Evolutionary conservation across 2,888 invertebrate species (phyloP), one percentile per base, ranked within the genome.

Genomic region (Cerastis rubricosa): DNA sequence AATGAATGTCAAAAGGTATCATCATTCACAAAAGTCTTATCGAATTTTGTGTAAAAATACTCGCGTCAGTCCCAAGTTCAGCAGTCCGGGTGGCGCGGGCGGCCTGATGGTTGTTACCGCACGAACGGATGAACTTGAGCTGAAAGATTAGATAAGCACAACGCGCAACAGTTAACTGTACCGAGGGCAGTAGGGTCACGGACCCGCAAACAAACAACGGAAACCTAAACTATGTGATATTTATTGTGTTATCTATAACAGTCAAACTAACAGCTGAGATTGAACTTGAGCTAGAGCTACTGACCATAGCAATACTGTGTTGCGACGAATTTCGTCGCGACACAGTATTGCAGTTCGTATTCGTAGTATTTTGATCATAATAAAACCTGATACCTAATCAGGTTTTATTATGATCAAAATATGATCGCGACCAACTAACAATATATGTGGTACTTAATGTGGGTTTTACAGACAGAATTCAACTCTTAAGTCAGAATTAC

Each of bases 171-270:
- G 78, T 65, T 35, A n/a, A 12, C 29, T 51, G 35, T 61, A 57
- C 12, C 29, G 43, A 59, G 51, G 84, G 35, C 35, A 35, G 35
- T 35, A 35, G 35, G 35, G 71, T 84, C 84, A 82, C 9, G 65
- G 84, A 17, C 83, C 54, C 17, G 9, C 25, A 35, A 14, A 22
- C 54, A 9, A 11, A 45, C 45, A 49, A 17, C 66, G 66, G 59
- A 35, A 65, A 54, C 14, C 51, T 54, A 40, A 61, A 76, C 59
- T 49, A 74, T 49, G 17, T 61, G 19, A 64, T 35, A 35, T 35
- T 35, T 35, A 64, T 43, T 57, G 40, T 72, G 1, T 75, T 68
- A 69, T 65, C 6, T 81, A n/a, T n/a, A 47, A 66, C 76, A n/a
- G 54, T 54, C 47, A 25, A 25, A 49, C 35, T n/a, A 43, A 25